Evolutionary conservation across 2,888 invertebrate genomes (phyloP), one percentile per base, ranked within the genome.

Genomic region (Alsophila aescularia): DNA sequence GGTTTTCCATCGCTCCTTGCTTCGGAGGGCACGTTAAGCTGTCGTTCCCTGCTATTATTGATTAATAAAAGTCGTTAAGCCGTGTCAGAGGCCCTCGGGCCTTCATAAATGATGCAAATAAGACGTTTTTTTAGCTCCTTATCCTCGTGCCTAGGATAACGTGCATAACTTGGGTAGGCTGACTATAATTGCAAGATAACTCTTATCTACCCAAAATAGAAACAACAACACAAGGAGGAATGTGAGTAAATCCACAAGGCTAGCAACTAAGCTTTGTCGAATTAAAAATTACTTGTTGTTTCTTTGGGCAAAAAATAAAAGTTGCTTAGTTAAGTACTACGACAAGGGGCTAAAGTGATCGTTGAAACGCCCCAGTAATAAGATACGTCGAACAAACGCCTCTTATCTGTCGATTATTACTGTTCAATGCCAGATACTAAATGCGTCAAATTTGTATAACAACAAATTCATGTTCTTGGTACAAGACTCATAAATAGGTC

Each of bases 311-410:
- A 12, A 21, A 7, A 10, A 35, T n/a, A n/a, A 9, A 15, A 27
- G 2, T 3, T 9, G 8, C 1, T 9, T 3, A 1, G 13, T n/a
- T 15, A 27, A 12, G 13, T 37, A 31, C 2, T 37, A 2, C 1
- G 12, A 51, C 43, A 51, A 39, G 21, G 51, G 24, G 18, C 3
- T 10, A 39, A 44, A 24, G 31, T 44, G 29, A 15, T 29, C 7
- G 40, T 14, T 8, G 32, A 43, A 62, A 77, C 83, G 81, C 85
- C 84, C 81, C 78, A 60, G 84, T 85, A 87, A 87, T 83, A 73
- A 80, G 77, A 85, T 79, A 83, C 77, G 64, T 52, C 56, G 69
- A 73, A 73, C 77, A 81, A 29, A 41, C 16, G 79, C 65, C 67
- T 67, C 67, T 77, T 80, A 81, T 80, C 79, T 69, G 75, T 77